Conservation (phyloP, 1,140 invertebrate species). For the Ips typographus region DNA sequence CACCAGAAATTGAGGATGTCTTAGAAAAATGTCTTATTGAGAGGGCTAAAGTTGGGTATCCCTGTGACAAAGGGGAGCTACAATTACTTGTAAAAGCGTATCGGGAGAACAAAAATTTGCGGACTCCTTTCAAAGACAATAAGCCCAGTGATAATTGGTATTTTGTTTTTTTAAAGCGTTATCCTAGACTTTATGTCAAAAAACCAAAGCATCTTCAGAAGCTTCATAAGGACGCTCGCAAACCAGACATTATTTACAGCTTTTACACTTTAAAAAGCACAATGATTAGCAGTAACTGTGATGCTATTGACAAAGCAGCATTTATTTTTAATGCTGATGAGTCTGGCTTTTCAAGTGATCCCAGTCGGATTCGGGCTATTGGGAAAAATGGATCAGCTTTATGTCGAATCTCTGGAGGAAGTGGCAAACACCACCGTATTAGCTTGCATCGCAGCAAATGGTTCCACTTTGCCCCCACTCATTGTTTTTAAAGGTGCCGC, state of each 20-base stretch:
- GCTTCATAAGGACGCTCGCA: conserved; percentile 30
- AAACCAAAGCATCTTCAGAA: conserved; percentile 37
- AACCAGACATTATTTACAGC: conserved; percentile 33
- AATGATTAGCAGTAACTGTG: conserved; percentile 3
- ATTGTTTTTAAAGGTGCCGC: conserved; percentile 46
- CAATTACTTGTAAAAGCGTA: conserved; percentile 19
- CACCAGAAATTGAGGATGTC: conserved; percentile 14
- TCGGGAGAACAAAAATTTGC: conserved; percentile 11
- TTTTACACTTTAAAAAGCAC: conserved; percentile 31
- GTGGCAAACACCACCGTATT: conserved; percentile 46
- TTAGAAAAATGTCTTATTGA: conserved; percentile 22
- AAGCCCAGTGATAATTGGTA: conserved; percentile 35
- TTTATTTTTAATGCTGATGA: conserved; percentile 39
- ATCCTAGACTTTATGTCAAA: conserved; percentile 24
- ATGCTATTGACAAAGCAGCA: background rate
- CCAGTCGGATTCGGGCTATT: conserved; percentile 28
- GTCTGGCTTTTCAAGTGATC: conserved; percentile 27
- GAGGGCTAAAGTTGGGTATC: conserved; percentile 23
- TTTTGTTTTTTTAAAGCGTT: conserved; percentile 7
- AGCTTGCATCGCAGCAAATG: conserved; percentile 44
- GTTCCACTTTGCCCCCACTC: conserved; percentile 41
- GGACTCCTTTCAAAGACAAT: conserved; percentile 29
- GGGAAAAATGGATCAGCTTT: conserved; percentile 41
- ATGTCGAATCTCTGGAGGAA: conserved; percentile 40
- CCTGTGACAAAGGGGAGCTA: conserved; percentile 26